Evolutionary conservation across 2,113 vertebrate species (phyloP).

Genomic region (Bujurquina vittata): DNA sequence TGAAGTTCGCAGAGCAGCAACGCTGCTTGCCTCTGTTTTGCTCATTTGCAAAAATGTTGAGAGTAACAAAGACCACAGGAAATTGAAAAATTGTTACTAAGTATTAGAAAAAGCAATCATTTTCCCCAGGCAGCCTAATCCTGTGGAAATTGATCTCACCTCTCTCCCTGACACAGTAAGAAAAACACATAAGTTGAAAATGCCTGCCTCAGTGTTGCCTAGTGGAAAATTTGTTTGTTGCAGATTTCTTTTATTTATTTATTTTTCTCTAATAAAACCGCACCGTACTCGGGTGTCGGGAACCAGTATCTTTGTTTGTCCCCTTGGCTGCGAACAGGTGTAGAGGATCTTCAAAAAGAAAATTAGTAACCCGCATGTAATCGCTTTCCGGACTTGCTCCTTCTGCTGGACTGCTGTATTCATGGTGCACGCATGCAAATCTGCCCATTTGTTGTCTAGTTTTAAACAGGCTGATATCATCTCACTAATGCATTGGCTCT

Average conservation of each 20-base stretch:
- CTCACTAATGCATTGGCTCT: constrained; percentile 71
- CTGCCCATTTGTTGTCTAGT: constrained; percentile 69
- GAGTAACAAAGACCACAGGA: constrained; percentile 82
- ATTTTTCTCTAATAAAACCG: constrained; percentile 38
- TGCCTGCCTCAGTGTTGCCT: constrained; percentile 51
- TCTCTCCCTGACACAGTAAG: constrained; percentile 66
- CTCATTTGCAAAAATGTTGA: constrained; percentile 82
- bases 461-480: constrained; percentile 71
- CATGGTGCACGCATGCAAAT: constrained; percentile 58
- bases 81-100: constrained; percentile 82
- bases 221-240: constrained; percentile 68
- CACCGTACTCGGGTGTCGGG: constrained; percentile 17
- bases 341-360: constrained; percentile 48
- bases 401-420: constrained; percentile 17
- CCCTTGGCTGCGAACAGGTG: constrained; percentile 64
- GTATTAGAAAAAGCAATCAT: constrained; percentile 83
- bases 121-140: constrained; percentile 79
- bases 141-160: constrained; percentile 81
- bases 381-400: constrained; percentile 33
- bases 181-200: constrained; percentile 70
- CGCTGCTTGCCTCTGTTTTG: constrained; percentile 79
- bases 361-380: constrained; percentile 48
- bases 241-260: constrained; percentile 49
- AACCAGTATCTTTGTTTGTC: constrained; percentile 32
- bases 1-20: constrained; percentile 77